Conservation (phyloP, 2,113 vertebrate species). For the Tursiops truncatus region DNA sequence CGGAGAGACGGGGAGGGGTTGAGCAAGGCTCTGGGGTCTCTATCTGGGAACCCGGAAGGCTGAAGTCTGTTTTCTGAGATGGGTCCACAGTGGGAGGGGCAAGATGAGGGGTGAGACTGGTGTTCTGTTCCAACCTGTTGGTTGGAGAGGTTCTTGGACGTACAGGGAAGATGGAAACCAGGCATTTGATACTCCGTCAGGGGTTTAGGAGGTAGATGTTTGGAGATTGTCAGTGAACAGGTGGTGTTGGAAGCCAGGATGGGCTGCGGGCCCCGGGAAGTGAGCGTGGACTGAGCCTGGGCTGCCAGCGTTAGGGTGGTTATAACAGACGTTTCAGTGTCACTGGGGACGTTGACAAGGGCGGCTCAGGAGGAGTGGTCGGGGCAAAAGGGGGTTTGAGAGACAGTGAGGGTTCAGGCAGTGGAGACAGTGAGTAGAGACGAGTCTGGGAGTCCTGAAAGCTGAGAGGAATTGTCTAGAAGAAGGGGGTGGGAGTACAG, state of each 20-base stretch:
- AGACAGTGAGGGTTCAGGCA: neutral
- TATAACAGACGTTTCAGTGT: neutral
- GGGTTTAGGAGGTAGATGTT: neutral
- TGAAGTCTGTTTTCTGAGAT: neutral
- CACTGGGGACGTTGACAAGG: neutral
- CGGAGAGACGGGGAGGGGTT: neutral
- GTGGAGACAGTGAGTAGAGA: neutral
- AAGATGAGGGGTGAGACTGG: fast-evolving
- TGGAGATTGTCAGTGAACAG: neutral
- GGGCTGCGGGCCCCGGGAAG: neutral
- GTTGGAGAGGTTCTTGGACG: neutral
- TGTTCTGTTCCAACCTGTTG: neutral
- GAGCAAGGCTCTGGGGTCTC: neutral
- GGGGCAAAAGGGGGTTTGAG: neutral
- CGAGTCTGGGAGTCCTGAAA: neutral
- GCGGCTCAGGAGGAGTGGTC: neutral
- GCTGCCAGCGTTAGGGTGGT: neutral
- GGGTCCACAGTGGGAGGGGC: neutral
- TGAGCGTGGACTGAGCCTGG: fast-evolving
- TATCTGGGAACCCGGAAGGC: neutral
- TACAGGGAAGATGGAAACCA: neutral
- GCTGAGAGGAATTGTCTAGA: neutral
- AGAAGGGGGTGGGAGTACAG: no score
- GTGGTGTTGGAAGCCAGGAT: neutral
- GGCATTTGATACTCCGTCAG: fast-evolving